phyloP scores from a whole-genome alignment of 1,140 invertebrate genomes.

The Cyclina sinensis region DNA sequence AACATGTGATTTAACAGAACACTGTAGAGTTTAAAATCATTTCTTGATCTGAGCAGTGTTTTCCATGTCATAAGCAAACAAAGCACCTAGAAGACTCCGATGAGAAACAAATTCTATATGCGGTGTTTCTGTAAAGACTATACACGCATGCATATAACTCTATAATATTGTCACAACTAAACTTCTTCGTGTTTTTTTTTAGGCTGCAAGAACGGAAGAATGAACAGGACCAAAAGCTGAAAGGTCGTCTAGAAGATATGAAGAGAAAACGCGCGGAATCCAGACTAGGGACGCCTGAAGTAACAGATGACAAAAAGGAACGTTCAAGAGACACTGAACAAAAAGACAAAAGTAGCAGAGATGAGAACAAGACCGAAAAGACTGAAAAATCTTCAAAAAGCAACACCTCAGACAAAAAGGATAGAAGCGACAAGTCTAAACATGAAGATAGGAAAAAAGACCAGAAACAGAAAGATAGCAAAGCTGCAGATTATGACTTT shows the following conservation, averaged over 20 bases:
- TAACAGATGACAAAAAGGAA: neutral
- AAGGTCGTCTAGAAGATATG: slow-evolving; percentile 56
- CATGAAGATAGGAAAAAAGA: slow-evolving; percentile 14
- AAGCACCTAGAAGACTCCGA: too few relatives aligned
- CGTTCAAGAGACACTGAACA: neutral
- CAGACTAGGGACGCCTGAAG: slow-evolving; percentile 7
- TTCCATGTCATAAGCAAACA: too few relatives aligned
- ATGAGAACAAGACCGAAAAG: slow-evolving; percentile 10
- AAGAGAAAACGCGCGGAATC: slow-evolving; percentile 63
- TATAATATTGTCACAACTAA: too few relatives aligned
- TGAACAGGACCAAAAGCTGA: slow-evolving; percentile 48
- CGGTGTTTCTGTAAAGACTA: too few relatives aligned
- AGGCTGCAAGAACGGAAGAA: slow-evolving; percentile 47
- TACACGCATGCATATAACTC: too few relatives aligned
- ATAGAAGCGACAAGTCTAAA: neutral
- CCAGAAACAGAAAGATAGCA: neutral
- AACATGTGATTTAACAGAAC: too few relatives aligned
- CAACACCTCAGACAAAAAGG: slow-evolving; percentile 14
- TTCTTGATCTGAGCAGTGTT: too few relatives aligned
- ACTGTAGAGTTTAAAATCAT: too few relatives aligned
- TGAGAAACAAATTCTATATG: too few relatives aligned
- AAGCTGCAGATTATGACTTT: slow-evolving; percentile 47
- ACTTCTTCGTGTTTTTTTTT: neutral
- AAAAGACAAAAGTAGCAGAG: slow-evolving; percentile 18
- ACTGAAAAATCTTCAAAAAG: slow-evolving; percentile 3